Conservation (phyloP, 1,140 invertebrate species). For the Drosophila burlai region DNA sequence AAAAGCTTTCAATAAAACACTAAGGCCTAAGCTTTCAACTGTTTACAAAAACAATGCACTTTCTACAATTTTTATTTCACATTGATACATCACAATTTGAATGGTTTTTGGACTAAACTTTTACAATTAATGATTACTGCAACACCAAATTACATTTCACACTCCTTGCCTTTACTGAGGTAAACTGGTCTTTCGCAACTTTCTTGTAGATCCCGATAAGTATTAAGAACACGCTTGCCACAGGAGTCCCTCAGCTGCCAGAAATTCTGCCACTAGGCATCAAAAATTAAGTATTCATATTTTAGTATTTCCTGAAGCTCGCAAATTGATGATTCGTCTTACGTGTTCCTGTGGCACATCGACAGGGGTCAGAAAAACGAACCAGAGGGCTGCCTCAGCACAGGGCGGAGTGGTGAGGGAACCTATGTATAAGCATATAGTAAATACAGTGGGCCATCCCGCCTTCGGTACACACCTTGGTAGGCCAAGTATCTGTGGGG, state of each 20-base stretch:
- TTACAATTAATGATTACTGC: neutral
- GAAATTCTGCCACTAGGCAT: conserved; percentile 88
- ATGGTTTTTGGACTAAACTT: neutral
- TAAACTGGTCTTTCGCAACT: conserved; percentile 33
- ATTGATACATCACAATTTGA: neutral
- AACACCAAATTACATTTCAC: no score
- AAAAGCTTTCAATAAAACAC: conserved; percentile 33
- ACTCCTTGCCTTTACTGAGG: conserved; percentile 5
- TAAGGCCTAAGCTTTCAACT: conserved; percentile 20
- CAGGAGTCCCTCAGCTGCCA: conserved; percentile 86
- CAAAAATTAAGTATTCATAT: neutral
- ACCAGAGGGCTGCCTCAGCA: conserved; percentile 95
- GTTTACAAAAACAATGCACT: conserved; percentile 24
- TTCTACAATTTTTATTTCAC: conserved; percentile 13
- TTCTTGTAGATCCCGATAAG: conserved; percentile 84
- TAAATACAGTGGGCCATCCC: no score
- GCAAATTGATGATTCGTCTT: neutral
- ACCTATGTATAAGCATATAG: conserved; percentile 77
- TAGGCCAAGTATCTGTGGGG: conserved; percentile 44
- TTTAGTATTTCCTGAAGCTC: neutral
- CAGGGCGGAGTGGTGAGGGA: conserved; percentile 97
- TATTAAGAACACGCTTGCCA: conserved; percentile 86
- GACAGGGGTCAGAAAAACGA: conserved; percentile 92
- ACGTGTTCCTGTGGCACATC: conserved; percentile 86
- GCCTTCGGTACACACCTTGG: conserved; percentile 19